Conservation (phyloP, 2,797 vertebrate species). For the Ptychadena robeensis region DNA sequence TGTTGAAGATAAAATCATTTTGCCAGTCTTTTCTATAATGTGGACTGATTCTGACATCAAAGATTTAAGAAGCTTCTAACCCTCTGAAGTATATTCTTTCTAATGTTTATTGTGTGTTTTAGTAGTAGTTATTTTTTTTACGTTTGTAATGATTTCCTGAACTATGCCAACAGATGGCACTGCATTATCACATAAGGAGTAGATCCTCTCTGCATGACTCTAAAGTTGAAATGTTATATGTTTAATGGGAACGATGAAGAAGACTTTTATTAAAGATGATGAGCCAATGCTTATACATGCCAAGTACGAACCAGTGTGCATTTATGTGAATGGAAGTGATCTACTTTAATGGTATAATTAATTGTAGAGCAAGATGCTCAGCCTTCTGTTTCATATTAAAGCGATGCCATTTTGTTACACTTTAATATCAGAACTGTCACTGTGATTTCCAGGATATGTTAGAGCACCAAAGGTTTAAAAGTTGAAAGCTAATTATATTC, state of each 20-base stretch:
- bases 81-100: too few species aligned
- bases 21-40: too few species aligned
- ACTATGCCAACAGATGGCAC: conserved; percentile 32
- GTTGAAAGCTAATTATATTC: conserved; percentile 47
- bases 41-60: too few species aligned
- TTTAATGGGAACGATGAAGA: conserved; percentile 12
- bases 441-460: conserved; percentile 34
- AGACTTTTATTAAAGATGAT: conserved; percentile 30
- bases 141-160: not conserved
- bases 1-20: too few species aligned
- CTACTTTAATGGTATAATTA: conserved; percentile 39
- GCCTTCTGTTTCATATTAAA: conserved; percentile 21
- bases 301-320: conserved; percentile 12
- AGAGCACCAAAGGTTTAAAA: conserved; percentile 45
- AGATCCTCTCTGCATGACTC: not conserved
- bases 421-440: conserved; percentile 38
- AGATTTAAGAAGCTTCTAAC: too few species aligned
- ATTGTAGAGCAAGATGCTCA: conserved; percentile 46
- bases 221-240: not conserved
- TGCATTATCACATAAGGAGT: not conserved
- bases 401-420: conserved; percentile 33
- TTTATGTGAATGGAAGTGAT: conserved; percentile 39
- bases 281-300: conserved; percentile 23
- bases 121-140: too few species aligned
- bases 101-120: too few species aligned